Percentiles rank a stretch among this genome's conserved stretches.
Evolutionary conservation across 2,113 vertebrate genomes (phyloP).

Genomic region (Oriolus oriolus): DNA sequence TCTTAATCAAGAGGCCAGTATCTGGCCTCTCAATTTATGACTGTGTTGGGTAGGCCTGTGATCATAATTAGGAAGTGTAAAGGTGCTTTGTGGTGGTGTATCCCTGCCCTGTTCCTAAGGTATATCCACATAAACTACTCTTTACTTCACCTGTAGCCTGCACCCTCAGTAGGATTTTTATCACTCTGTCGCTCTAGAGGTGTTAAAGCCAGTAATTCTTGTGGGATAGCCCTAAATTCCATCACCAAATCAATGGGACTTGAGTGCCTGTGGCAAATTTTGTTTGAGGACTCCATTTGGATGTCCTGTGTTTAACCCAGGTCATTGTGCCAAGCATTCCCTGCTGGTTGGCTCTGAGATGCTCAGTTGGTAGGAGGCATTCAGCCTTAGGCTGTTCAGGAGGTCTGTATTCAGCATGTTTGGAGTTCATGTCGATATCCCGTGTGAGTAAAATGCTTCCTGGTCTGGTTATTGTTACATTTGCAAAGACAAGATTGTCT

Average conservation of each 20-base stretch:
- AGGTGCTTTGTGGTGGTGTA: neutral
- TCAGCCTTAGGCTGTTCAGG: neutral
- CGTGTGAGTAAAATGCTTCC: neutral
- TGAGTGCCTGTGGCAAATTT: neutral
- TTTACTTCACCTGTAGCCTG: neutral
- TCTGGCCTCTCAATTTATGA: neutral
- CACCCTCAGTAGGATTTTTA: neutral
- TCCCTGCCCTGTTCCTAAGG: neutral
- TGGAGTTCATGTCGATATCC: neutral
- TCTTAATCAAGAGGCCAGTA: neutral
- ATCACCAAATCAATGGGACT: neutral
- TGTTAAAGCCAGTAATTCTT: neutral
- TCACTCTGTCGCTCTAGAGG: neutral
- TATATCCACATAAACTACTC: neutral
- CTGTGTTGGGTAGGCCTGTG: neutral
- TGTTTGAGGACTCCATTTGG: neutral
- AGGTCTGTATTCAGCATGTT: fast-evolving
- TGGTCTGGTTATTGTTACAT: neutral
- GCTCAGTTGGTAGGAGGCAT: neutral
- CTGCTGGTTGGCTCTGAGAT: neutral
- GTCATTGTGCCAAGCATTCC: neutral
- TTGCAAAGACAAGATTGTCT: neutral
- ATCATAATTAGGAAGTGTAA: neutral
- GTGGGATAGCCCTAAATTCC: neutral
- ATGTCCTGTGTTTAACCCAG: neutral